Percentiles rank a stretch among this genome's conserved stretches.
Evolutionary conservation across 53 echinoderm and acorn worm species (phyloP).

Genomic region (Paelopatides confundens): DNA sequence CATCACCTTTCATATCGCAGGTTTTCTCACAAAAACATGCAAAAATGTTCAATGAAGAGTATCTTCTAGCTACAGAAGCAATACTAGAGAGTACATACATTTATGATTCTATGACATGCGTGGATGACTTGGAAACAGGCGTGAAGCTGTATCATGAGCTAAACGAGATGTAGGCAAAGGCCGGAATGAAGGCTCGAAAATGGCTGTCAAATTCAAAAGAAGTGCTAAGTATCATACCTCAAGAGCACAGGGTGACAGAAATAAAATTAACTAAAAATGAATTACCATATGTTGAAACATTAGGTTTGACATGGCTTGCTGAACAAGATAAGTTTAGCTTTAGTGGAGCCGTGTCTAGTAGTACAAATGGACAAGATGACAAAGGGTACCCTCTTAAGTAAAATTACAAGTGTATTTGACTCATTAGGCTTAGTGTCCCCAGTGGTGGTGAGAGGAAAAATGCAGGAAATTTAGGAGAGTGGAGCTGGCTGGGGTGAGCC

Average conservation of each 20-base stretch:
- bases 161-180: background rate
- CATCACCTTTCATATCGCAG: slow-evolving; percentile 42
- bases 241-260: slow-evolving; percentile 63
- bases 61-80: background rate
- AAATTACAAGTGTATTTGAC: background rate
- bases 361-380: too few species aligned
- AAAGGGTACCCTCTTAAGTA: background rate
- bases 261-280: slow-evolving; percentile 32
- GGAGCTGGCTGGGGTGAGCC: background rate
- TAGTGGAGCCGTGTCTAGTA: background rate
- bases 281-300: slow-evolving; percentile 42
- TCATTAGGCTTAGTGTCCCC: slow-evolving; percentile 9
- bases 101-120: background rate
- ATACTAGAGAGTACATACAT: slow-evolving; percentile 4
- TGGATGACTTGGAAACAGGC: background rate
- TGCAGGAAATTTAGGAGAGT: slow-evolving; percentile 22
- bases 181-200: background rate
- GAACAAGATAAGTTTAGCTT: too few species aligned
- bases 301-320: slow-evolving; percentile 71
- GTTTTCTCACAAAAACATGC: slow-evolving; percentile 25
- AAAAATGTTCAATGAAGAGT: background rate
- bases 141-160: background rate
- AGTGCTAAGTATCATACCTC: background rate
- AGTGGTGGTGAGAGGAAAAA: background rate
- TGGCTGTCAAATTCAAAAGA: background rate